Evolutionary conservation across 2,888 invertebrate genomes (phyloP).

Genomic region (Pristionchus entomophagus): DNA sequence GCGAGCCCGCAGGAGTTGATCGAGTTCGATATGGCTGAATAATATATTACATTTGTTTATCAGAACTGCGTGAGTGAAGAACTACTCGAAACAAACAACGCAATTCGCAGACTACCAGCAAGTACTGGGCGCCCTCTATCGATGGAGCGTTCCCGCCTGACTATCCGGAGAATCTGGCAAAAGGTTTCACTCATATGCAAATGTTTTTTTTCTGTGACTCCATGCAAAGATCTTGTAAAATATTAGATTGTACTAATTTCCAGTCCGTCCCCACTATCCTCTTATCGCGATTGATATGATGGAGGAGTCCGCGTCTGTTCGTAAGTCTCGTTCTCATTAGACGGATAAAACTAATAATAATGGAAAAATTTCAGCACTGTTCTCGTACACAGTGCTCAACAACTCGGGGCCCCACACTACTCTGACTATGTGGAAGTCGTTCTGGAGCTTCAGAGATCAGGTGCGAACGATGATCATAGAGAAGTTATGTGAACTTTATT

Average conservation of each 20-base stretch:
- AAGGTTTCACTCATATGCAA: too few relatives aligned
- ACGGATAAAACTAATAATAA: background rate
- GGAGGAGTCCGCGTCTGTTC: background rate
- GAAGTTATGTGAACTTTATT: too few relatives aligned
- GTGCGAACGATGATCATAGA: too few relatives aligned
- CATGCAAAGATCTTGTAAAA: too few relatives aligned
- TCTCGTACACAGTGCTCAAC: background rate
- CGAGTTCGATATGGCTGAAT: background rate
- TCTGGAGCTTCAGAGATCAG: background rate
- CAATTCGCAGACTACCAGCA: background rate
- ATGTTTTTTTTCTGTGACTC: too few relatives aligned
- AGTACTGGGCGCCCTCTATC: background rate
- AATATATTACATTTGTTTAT: too few relatives aligned
- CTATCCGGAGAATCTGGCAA: background rate
- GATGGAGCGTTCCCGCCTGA: slow-evolving; percentile 18
- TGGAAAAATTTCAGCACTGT: background rate
- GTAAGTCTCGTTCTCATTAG: background rate
- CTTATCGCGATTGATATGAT: slow-evolving; percentile 4
- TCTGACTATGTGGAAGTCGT: background rate
- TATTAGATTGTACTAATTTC: too few relatives aligned
- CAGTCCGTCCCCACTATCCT: background rate
- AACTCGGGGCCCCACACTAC: background rate
- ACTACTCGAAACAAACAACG: too few relatives aligned
- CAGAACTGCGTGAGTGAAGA: too few relatives aligned
- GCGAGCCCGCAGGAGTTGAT: slow-evolving; percentile 20